phyloP scores from a whole-genome alignment of 2,113 vertebrate genomes.

The Synodontis membranacea region DNA sequence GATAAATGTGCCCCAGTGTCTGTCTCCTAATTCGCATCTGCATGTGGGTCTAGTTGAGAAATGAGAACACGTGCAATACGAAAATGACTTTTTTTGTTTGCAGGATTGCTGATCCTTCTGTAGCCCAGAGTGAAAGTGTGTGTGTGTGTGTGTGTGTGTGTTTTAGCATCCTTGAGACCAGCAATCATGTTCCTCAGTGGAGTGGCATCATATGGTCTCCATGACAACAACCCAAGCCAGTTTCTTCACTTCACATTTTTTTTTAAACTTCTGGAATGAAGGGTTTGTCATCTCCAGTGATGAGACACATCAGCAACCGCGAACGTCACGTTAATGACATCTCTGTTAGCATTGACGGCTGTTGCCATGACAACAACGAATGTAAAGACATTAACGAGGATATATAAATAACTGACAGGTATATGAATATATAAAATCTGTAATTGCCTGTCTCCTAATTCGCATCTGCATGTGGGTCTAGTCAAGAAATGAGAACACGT shows the following conservation, averaged over 20 bases:
- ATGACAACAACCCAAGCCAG: conserved; percentile 3
- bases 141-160: conserved; percentile 2
- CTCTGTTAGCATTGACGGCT: background rate
- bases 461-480: background rate
- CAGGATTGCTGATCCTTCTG: no score
- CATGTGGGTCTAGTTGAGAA: background rate
- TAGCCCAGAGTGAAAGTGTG: background rate
- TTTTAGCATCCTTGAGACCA: conserved; percentile 3
- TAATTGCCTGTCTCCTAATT: background rate
- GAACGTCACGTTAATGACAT: conserved; percentile 6
- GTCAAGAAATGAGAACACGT: background rate
- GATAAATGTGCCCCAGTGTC: background rate
- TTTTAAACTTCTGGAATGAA: background rate
- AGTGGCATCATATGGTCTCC: background rate
- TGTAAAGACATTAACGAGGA: background rate
- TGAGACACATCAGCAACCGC: background rate
- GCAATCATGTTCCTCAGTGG: conserved; percentile 2
- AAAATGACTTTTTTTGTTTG: no score
- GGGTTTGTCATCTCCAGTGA: conserved; percentile 11
- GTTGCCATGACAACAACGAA: background rate
- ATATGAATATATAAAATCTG: background rate
- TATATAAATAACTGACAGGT: background rate
- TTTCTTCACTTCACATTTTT: background rate
- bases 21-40: background rate
- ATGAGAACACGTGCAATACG: background rate